Evolutionary conservation across 1,140 invertebrate genomes (phyloP).

Genomic region (Lordiphosa clarofinis): DNA sequence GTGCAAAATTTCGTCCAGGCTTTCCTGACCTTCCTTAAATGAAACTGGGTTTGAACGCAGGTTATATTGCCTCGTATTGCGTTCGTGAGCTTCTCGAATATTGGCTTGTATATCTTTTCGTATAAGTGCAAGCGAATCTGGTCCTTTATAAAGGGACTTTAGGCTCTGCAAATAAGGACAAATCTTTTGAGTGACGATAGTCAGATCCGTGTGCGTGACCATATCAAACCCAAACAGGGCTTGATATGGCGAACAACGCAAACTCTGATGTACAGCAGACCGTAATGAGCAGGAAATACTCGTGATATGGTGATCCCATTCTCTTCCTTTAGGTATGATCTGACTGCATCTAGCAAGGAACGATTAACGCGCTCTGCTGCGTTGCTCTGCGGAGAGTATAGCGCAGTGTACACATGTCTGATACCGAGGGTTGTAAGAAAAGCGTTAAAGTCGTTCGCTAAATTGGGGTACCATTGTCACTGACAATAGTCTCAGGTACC

Average conservation of each 20-base stretch:
- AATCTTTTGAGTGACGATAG: neutral
- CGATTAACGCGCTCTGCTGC: too few relatives aligned
- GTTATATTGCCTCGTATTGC: too few relatives aligned
- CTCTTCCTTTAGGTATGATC: neutral
- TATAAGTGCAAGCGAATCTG: neutral
- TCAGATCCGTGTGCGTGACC: neutral
- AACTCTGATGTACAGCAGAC: neutral
- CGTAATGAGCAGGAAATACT: neutral
- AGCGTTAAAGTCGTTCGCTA: neutral
- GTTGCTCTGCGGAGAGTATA: too few relatives aligned
- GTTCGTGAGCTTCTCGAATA: neutral
- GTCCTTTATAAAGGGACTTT: neutral
- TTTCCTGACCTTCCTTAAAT: slow-evolving; percentile 3
- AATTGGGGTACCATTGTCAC: neutral
- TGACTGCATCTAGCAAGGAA: too few relatives aligned
- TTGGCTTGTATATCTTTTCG: neutral
- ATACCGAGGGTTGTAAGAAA: neutral
- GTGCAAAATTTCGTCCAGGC: slow-evolving; percentile 7
- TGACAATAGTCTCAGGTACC: neutral
- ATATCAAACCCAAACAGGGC: neutral
- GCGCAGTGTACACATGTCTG: too few relatives aligned
- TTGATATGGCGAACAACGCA: neutral
- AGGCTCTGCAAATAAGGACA: neutral
- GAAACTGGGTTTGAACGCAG: neutral
- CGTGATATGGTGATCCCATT: neutral